Percentiles rank a stretch among this genome's conserved stretches.
phyloP scores from a whole-genome alignment of 2,888 invertebrate species.

The Griposia aprilina region DNA sequence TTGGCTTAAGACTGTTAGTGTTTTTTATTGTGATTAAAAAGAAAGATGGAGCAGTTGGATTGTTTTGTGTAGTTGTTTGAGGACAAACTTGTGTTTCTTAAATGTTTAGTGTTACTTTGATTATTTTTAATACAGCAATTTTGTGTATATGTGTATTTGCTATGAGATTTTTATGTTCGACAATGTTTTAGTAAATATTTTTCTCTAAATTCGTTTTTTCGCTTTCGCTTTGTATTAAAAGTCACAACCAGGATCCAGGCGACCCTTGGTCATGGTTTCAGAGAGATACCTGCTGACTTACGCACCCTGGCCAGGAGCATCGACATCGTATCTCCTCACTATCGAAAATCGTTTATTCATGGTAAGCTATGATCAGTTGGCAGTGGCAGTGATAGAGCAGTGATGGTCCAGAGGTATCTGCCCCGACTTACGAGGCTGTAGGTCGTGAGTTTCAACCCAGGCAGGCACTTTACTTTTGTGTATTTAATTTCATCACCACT shows the following conservation, averaged over 20 bases:
- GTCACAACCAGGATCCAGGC: background rate
- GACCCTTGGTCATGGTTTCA: background rate
- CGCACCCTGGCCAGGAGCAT: background rate
- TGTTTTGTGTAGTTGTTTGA: slow-evolving; percentile 19
- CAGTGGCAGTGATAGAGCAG: no score
- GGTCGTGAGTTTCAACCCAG: no score
- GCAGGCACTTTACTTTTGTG: no score
- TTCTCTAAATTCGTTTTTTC: background rate
- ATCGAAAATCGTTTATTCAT: background rate
- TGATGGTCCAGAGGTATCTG: no score
- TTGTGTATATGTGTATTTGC: slow-evolving; percentile 38
- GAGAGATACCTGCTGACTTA: background rate
- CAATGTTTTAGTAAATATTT: background rate
- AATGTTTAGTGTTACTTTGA: background rate
- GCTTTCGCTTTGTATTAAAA: background rate
- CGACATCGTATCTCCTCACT: background rate
- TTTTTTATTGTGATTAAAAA: slow-evolving; percentile 61
- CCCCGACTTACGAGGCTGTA: no score
- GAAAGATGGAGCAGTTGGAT: slow-evolving; percentile 19
- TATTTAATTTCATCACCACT: no score
- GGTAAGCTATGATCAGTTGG: no score
- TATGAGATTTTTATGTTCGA: slow-evolving; percentile 28
- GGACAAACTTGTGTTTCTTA: background rate
- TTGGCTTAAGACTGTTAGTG: slow-evolving; percentile 19
- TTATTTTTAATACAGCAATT: slow-evolving; percentile 27